These are phyloP conservation scores for Speoplatyrhinus poulsoni DNA, from an alignment of 2,113 vertebrate genomes.

Conservation along the genomic window DNA sequence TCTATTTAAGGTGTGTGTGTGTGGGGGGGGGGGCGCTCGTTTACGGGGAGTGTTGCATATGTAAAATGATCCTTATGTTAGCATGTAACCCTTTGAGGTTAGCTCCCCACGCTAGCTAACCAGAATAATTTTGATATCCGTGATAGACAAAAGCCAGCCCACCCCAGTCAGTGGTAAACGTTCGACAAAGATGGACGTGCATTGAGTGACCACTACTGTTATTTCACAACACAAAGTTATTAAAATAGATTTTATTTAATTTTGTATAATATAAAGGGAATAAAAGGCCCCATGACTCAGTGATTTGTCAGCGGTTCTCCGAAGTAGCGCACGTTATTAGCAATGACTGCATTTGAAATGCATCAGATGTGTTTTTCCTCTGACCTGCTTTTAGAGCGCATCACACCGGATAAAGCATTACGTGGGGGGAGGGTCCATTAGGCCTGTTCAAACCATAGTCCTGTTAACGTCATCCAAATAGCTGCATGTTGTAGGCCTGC, in stretches of 20 bases:
- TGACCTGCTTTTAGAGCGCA: slow-evolving; percentile 26
- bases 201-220: background rate
- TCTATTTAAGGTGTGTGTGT: background rate
- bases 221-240: background rate
- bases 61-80: background rate
- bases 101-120: no score
- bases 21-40: background rate
- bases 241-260: background rate
- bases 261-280: no score
- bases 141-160: no score
- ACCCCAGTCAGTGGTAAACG: no score
- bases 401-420: slow-evolving; percentile 30
- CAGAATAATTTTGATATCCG: no score
- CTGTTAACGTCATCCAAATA: slow-evolving; percentile 20
- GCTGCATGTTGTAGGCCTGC: slow-evolving; percentile 15
- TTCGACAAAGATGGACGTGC: no score
- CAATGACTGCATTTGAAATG: slow-evolving; percentile 11
- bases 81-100: background rate
- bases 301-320: background rate
- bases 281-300: background rate
- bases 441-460: slow-evolving; percentile 12
- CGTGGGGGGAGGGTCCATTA: slow-evolving; percentile 9
- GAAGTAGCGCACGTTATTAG: slow-evolving; percentile 23
- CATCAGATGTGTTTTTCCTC: slow-evolving; percentile 1
- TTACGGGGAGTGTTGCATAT: background rate